Conservation (phyloP, 2,113 vertebrate genomes). For the Psilopsiagon aurifrons region DNA sequence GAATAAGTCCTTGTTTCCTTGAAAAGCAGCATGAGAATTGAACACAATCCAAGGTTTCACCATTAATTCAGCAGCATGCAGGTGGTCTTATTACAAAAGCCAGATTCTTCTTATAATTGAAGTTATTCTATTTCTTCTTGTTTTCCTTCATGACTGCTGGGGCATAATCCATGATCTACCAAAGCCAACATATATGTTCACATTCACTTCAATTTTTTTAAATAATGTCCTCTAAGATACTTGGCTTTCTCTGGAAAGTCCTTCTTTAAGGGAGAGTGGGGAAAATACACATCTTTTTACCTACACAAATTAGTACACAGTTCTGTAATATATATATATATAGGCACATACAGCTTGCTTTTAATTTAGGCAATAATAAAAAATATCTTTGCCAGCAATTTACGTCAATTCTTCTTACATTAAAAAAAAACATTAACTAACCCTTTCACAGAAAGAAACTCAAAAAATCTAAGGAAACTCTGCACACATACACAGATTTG, state of each 20-base stretch:
- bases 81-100: background rate
- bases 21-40: background rate
- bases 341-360: background rate
- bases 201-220: background rate
- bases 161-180: background rate
- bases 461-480: background rate
- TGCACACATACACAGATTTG: background rate
- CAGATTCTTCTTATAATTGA: background rate
- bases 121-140: background rate
- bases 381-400: background rate
- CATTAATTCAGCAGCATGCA: background rate
- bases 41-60: background rate
- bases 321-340: background rate
- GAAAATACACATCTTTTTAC: background rate
- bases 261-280: rapidly evolving
- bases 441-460: background rate
- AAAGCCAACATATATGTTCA: rapidly evolving
- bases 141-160: background rate
- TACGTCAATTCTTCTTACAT: background rate
- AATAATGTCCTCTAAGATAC: background rate
- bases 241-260: background rate
- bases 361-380: background rate
- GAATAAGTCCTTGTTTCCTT: background rate
- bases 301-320: background rate
- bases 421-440: background rate